Evolutionary conservation across 2,113 vertebrate species (phyloP), one percentile per base, ranked within the genome.

Genomic region (Chamaea fasciata): DNA sequence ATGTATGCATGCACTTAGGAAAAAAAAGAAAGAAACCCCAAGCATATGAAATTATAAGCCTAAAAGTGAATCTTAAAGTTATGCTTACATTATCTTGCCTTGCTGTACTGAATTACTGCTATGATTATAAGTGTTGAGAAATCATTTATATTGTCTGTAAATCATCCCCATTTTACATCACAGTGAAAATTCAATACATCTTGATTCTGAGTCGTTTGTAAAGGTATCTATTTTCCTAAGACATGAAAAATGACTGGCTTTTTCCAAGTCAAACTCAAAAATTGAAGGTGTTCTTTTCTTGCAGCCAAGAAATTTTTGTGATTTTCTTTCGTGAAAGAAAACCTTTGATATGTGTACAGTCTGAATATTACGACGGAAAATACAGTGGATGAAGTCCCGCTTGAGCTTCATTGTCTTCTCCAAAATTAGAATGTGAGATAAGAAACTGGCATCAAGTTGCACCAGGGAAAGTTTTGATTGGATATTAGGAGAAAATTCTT

Each of bases 101-200:
- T 87, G 52, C 64, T 87, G 47, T 90, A 33, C 84, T 89, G 74
- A 67, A 91, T 96, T 94, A 84, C 28, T 82, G 21, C 31, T 62
- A 47, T 89, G 44, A 73, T 94, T 90, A 56, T 80, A 78, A 62
- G 19, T 52, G 24, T 87, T 87, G 71, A 88, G 21, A 90, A 92
- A 41, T 95, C 37, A 87, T 75, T 91, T 92, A 65, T 92, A 84
- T 88, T 94, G 84, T 82, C 84, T 91, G 57, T 79, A 92, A 89
- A 91, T 96, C 70, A 91, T 88, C 24, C 37, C 26, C 46, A 67
- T 91, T 92, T 95, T 95, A 47, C 85, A 65, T 93, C 60, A 67
- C 46, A 60, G 20, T 90, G 52, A 93, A 90, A 89, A 82, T 44
- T 83, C 90, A 87, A 70, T 91, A 24, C 62, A 19, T 91, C 80